Base-by-base conservation (phyloP, 2,888 invertebrate genomes). In the Pristionchus exspectatus region DNA sequence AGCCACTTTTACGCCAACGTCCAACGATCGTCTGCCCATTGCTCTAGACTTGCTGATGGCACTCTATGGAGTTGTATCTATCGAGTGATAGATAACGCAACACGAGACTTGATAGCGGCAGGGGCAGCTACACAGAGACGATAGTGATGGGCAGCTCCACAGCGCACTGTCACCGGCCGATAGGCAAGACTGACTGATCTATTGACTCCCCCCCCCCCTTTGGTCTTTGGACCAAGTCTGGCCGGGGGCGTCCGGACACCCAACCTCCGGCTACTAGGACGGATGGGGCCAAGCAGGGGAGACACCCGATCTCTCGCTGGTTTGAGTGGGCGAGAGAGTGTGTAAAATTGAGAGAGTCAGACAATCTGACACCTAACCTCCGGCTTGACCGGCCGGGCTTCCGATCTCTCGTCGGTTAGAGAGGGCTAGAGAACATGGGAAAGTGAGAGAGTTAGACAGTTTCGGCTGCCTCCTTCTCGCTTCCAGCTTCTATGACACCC, bases 11-110 rank as follows among this genome's bases (percentile, higher is more conserved):
- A 85, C 24, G 30, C 84, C 84, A 56, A 85, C 30, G n/a, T 85
- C 84, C 59, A 50, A 12, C 4, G 84, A 85, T 7, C 84, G 9
- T 18, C 84, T 27, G 33, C 56, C 84, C 84, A 85, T 81, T 27
- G 16, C 14, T 56, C 7, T 18, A 4, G 74, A 18, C 18, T 74
- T 14, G 38, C 30, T 74, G 30, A 72, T 21, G 44, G 44, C 14
- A 74, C 30, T 38, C 74, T 4, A 4, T 30, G 21, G 74, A 38
- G 74, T 12, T 7, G 10, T 50, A 50, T 50, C 44, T 50, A 50
- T 50, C 50, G 27, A 83, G 21, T 7, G 59, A 50, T 27, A 56
- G 30, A 54, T 83, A 83, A 27, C 54, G 54, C 50, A 27, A 83
- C 38, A 14, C n/a, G 50, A 5, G 50, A 50, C 24, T 44, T 21